phyloP scores from a whole-genome alignment of 2,797 vertebrate species.

The Pseudomugil gertrudae region DNA sequence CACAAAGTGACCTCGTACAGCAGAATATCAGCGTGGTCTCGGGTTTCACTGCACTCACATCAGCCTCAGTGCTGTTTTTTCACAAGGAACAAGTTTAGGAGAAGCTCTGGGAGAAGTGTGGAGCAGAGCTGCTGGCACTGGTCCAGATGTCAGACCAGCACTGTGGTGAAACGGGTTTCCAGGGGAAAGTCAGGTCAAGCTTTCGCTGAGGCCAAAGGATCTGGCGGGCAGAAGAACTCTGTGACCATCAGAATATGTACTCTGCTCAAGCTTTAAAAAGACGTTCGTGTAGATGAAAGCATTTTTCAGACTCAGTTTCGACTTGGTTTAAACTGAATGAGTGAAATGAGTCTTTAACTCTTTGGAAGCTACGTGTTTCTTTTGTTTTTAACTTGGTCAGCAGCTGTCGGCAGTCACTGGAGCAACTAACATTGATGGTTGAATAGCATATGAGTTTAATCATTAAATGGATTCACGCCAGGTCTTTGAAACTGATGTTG shows the following conservation, averaged over 20 bases:
- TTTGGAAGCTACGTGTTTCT: not conserved
- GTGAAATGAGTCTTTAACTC: constrained; percentile 39
- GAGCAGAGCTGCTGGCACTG: constrained; percentile 49
- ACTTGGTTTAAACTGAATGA: not conserved
- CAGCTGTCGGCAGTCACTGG: not conserved
- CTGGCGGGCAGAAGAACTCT: constrained; percentile 26
- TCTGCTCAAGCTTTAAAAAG: constrained; percentile 12
- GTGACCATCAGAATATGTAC: constrained; percentile 21
- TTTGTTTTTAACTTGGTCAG: constrained; percentile 15
- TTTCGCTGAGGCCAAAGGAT: constrained; percentile 34
- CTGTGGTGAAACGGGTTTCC: constrained; percentile 50
- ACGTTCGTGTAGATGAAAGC: not conserved
- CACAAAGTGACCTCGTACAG: constrained; percentile 17
- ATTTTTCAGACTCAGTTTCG: not conserved
- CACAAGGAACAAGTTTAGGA: constrained; percentile 30
- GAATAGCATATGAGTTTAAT: constrained; percentile 54
- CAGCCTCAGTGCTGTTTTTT: constrained; percentile 57
- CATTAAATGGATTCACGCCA: constrained; percentile 53
- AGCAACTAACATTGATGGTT: constrained; percentile 34
- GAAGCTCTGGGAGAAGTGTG: constrained; percentile 54
- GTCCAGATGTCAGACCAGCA: constrained; percentile 65
- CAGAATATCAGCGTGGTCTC: constrained; percentile 43
- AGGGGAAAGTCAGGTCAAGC: constrained; percentile 71
- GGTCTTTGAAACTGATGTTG: constrained; percentile 25
- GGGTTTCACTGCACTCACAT: constrained; percentile 49